Base-by-base conservation (phyloP, 2,113 vertebrate species). In the Mesocricetus auratus region DNA sequence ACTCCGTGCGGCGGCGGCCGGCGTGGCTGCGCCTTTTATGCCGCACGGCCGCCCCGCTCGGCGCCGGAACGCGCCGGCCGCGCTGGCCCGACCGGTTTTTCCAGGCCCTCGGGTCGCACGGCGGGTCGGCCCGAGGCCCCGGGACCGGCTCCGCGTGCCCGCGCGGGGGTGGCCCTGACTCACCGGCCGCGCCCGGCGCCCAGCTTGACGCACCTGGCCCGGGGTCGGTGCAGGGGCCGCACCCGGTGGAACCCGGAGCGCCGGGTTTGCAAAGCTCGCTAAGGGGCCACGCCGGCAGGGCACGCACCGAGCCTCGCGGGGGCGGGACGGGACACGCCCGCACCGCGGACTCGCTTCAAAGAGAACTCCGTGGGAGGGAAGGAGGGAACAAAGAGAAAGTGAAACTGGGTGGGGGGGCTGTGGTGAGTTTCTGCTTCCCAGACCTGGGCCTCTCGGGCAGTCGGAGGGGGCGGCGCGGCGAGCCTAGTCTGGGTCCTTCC, bases 161-260 rank as follows among this genome's bases (percentile, higher is more conserved):
- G 36, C 83, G 97, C 94, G 97, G 97, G 96, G 97, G 97, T 11
- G 97, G 97, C 66, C 94, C 96, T 89, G 95, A 97, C 94, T 98
- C 98, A 98, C 96, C 94, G 81, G 96, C 94, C 42, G 53, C 93
- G 29, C 85, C 96, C 88, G 68, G 89, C 68, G 50, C 93, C 89
- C 78, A 53, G 73, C 88, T 93, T 47, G 66, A 77, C 69, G 53
- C 78, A 68, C 79, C 93, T 71, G 91, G 92, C n/a, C 74, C 74
- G 29, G 56, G 93, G 74, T 42, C 75, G 42, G 69, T 62, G 75
- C 90, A 31, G 22, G 56, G 91, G 7, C 36, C 92, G 2, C 90
- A 3, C 87, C 50, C n/a, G 71, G 22, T 17, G n/a, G 7, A 73
- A 66, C 29, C 62, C 73, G 0, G 69, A 69, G 71, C 22, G 3